Percentiles rank a stretch among this genome's conserved stretches.
Evolutionary conservation across 2,113 vertebrate genomes (phyloP).

Genomic region (Aix galericulata): DNA sequence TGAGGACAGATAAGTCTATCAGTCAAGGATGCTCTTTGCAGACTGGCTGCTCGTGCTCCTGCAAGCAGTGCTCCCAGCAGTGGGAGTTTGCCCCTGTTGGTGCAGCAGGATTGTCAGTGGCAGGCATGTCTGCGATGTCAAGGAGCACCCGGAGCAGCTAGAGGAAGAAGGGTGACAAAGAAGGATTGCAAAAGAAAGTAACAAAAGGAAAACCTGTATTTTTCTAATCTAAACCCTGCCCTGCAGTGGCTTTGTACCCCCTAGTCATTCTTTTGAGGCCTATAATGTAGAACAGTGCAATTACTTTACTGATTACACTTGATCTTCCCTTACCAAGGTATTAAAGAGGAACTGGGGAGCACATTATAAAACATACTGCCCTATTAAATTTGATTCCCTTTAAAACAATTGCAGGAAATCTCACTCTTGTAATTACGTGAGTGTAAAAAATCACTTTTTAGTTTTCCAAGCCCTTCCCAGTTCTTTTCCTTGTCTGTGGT

Average conservation of each 20-base stretch:
- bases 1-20: neutral
- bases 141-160: constrained; percentile 1
- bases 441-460: neutral
- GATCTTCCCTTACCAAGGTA: constrained; percentile 62
- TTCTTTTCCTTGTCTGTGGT: neutral
- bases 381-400: constrained; percentile 56
- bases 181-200: constrained; percentile 24
- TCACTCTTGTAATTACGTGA: neutral
- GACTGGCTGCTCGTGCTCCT: neutral
- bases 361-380: constrained; percentile 46
- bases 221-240: constrained; percentile 43
- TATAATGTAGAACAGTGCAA: constrained; percentile 35
- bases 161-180: constrained; percentile 39
- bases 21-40: neutral
- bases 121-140: constrained; percentile 41
- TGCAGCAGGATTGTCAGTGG: neutral
- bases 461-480: neutral
- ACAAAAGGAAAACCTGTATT: constrained; percentile 51
- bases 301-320: constrained; percentile 42
- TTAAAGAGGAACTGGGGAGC: constrained; percentile 59
- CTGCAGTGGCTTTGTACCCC: constrained; percentile 31
- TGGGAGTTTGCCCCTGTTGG: neutral
- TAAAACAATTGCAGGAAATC: constrained; percentile 50
- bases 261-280: constrained; percentile 38
- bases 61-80: neutral